Base-by-base conservation (phyloP, 2,113 vertebrate genomes). In the Ranitomeya variabilis region DNA sequence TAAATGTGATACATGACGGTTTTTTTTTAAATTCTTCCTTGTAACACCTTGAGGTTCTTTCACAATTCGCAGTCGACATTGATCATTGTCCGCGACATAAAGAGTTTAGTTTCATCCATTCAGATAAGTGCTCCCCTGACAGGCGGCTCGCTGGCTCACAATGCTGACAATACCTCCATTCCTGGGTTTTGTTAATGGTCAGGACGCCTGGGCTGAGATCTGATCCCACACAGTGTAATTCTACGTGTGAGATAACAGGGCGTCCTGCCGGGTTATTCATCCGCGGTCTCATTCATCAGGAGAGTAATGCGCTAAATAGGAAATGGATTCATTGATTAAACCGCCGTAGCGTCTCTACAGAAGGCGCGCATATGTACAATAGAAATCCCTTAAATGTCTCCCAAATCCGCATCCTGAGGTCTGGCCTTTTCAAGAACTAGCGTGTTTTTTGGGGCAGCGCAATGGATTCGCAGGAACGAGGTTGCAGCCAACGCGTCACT, bases 101-200 rank as follows among this genome's bases (percentile, higher is more conserved):
- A n/a, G 51, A 57, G 26, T 57, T 87, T 71, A 45, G 86, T 19
- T 57, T 51, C 23, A 31, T 81, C 37, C n/a, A 26, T 59, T 69
- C 52, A 54, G 86, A 87, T 87, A 87, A 87, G 66, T 26, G 52
- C 57, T 57, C 18, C 64, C 51, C 9, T 81, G 86, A 73, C 64
- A 73, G 54, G 51, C 86, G 54, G 23, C 54, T 26, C 14, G 16
- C 64, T 31, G 16, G 45, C 77, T 55, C 23, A 81, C 78, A 81
- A 73, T 57, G 23, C 45, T 57, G 16, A 26, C 64, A 52, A 71
- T 73, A 12, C 67, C 78, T 71, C 77, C 60, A 37, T 80, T 26
- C 26, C 73, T 14, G 76, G 59, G 26, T 71, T 59, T 79, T 80
- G 77, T 79, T 55, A 80, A 45, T 26, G 76, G 55, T 76, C 85